Conservation (phyloP, 2,888 invertebrate species). For the Meteorus cinctellus region DNA sequence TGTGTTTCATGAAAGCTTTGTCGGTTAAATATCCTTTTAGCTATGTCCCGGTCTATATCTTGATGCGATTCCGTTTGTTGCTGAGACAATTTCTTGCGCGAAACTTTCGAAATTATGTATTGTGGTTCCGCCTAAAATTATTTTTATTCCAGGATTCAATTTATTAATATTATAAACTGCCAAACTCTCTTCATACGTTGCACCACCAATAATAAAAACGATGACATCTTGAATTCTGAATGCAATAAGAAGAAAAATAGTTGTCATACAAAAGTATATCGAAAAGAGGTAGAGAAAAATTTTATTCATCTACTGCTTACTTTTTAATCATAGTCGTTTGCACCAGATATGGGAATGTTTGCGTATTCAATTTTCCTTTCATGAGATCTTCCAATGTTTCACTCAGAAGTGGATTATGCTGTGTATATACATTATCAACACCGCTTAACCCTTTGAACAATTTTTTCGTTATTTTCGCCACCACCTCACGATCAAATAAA, state of each 20-base stretch:
- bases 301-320: conserved; percentile 59
- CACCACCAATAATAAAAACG: conserved; percentile 96
- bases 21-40: conserved; percentile 50
- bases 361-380: conserved; percentile 91
- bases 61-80: conserved; percentile 80
- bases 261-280: conserved; percentile 15
- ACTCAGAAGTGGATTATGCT: conserved; percentile 94
- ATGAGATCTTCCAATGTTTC: conserved; percentile 92
- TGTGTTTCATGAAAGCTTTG: not conserved
- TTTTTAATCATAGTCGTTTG: conserved; percentile 74
- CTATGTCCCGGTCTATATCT: conserved; percentile 75
- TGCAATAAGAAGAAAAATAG: conserved; percentile 39
- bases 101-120: conserved; percentile 92
- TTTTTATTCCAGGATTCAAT: conserved; percentile 82
- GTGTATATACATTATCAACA: conserved; percentile 99
- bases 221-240: conserved; percentile 92
- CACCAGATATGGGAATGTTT: conserved; percentile 88
- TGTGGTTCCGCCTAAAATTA: conserved; percentile 93
- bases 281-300: not conserved
- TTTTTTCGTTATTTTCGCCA: conserved; percentile 92
- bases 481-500: conserved; percentile 88
- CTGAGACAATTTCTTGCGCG: conserved; percentile 82
- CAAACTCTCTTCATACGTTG: conserved; percentile 96
- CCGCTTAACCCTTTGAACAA: conserved; percentile 93
- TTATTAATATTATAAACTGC: conserved; percentile 88